Evolutionary conservation across 1,140 invertebrate species (phyloP), one percentile per base, ranked within the genome.

Genomic region (Monochamus saltuarius): DNA sequence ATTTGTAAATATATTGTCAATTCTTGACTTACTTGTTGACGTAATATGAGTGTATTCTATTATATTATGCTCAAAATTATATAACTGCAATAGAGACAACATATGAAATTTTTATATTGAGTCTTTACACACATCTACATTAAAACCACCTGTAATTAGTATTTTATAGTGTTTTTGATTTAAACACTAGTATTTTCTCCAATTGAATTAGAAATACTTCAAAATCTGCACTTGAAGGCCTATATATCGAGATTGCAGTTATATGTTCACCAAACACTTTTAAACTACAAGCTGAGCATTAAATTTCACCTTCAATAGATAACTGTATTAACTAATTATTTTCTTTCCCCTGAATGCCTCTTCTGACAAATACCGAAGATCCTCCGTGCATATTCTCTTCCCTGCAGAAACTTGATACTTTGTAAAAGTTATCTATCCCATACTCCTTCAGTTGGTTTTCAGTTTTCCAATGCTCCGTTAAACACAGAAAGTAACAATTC

Each of bases 401-500:
- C 17, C 53, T 42, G 11, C 51, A 39, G 11, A 7, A 53, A 36
- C 17, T 14, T 38, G 22, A 13, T 9, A 37, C 37, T 16, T 38
- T 13, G 13, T 4, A 11, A 10, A 55, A 55, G 22, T 22, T 43
- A 6, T 55, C 53, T 10, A 55, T 43, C 1, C 13, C 13, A 19
- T 40, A 29, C 16, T 22, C 40, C 45, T 55, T 43, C 19, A 55
- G 53, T 29, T 55, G 53, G 2, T 55, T 39, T 55, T 13, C 16
- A 7, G 38, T 43, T 43, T 55, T 55, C 53, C 40, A 55, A 35
- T 55, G 53, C 36, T 55, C 53, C n/a, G n/a, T n/a, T n/a, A n/a
- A n/a, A n/a, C n/a, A n/a, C n/a, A n/a, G n/a, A n/a, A n/a, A n/a
- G n/a, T n/a, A n/a, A n/a, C n/a, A n/a, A n/a, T n/a, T n/a, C n/a